A percentile compares a stretch with the other conserved stretches of the same genome.
Evolutionary conservation across 2,113 vertebrate genomes (phyloP).

Genomic region (Ursus arctos): DNA sequence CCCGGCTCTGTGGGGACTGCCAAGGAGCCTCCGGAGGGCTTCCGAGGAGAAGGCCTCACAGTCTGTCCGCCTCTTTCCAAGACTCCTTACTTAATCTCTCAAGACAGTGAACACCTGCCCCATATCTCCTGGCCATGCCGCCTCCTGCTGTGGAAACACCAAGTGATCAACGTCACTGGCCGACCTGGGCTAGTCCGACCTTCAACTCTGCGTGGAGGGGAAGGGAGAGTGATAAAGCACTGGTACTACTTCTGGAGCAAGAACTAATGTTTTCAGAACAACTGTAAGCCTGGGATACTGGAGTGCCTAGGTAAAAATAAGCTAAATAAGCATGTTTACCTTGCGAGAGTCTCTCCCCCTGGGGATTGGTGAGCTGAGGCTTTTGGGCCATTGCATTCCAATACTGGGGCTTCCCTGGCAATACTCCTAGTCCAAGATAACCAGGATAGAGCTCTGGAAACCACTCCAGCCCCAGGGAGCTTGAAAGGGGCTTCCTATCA

Average conservation of each 20-base stretch:
- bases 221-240: background rate
- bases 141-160: background rate
- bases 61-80: background rate
- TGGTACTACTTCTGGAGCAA: background rate
- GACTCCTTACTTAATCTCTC: background rate
- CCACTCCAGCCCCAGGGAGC: constrained; percentile 86
- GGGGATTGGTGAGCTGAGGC: background rate
- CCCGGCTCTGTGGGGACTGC: background rate
- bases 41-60: background rate
- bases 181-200: background rate
- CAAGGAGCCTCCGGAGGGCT: background rate
- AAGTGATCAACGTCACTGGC: background rate
- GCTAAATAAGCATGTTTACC: constrained; percentile 75
- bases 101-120: background rate
- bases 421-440: constrained; percentile 75
- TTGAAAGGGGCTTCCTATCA: background rate
- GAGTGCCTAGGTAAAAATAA: background rate
- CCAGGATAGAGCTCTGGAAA: constrained; percentile 86
- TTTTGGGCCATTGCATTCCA: background rate
- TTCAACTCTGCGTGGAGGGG: background rate
- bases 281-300: background rate
- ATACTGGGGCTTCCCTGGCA: constrained; percentile 64
- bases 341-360: background rate
- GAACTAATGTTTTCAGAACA: background rate
- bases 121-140: background rate